These are phyloP conservation scores for Naso thynnoides DNA, from an alignment of 2,797 vertebrate species.

Conservation along the genomic window DNA sequence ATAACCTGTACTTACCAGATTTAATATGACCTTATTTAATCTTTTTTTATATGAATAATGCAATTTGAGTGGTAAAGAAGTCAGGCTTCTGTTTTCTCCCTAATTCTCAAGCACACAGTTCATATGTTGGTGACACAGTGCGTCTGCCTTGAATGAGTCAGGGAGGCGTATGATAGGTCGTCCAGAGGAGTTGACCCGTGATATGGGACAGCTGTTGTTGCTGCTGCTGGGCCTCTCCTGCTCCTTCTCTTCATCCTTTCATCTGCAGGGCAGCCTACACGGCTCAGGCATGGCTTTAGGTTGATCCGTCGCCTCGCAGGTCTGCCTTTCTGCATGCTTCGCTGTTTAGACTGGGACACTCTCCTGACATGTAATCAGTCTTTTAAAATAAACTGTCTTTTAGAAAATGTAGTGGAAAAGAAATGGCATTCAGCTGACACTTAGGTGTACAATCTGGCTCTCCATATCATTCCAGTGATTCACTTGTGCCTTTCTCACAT, in stretches of 20 bases:
- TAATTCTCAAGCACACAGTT: slow-evolving; percentile 44
- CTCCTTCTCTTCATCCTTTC: slow-evolving; percentile 36
- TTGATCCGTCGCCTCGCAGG: slow-evolving; percentile 8
- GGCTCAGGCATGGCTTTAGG: slow-evolving; percentile 24
- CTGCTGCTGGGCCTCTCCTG: neutral
- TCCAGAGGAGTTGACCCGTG: slow-evolving; percentile 44
- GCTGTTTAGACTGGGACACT: slow-evolving; percentile 54
- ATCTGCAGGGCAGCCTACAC: slow-evolving; percentile 30
- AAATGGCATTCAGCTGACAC: slow-evolving; percentile 5
- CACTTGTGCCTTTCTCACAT: neutral
- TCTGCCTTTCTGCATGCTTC: slow-evolving; percentile 25
- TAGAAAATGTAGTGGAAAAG: slow-evolving; percentile 24
- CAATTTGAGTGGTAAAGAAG: slow-evolving; percentile 30
- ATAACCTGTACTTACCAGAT: slow-evolving; percentile 6
- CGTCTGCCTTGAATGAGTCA: slow-evolving; percentile 52
- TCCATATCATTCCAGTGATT: slow-evolving; percentile 11
- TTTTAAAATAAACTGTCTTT: slow-evolving; percentile 41
- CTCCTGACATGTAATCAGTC: slow-evolving; percentile 40
- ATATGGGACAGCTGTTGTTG: slow-evolving; percentile 63
- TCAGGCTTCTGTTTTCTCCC: slow-evolving; percentile 32
- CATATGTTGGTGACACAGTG: slow-evolving; percentile 43
- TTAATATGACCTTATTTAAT: slow-evolving; percentile 1
- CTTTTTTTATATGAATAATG: slow-evolving; percentile 6
- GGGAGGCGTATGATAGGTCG: slow-evolving; percentile 54
- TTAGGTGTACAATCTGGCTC: slow-evolving; percentile 1